Percentiles rank a stretch among this genome's conserved stretches.
phyloP scores from a whole-genome alignment of 2,797 vertebrate genomes.

The Cryptoprocta ferox region DNA sequence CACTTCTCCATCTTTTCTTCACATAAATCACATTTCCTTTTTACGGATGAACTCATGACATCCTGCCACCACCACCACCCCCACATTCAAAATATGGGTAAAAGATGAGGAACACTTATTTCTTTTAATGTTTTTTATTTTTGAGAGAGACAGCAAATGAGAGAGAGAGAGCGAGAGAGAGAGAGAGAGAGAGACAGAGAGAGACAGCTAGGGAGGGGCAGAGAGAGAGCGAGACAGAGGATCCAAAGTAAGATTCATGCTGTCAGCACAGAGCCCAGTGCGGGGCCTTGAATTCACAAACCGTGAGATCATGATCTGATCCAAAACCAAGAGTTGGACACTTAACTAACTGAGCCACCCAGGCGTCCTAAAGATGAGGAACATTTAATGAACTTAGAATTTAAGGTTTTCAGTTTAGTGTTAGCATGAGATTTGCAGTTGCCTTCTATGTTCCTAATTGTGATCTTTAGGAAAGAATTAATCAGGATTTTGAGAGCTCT shows the following conservation, averaged over 20 bases:
- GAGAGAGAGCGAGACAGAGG: no score
- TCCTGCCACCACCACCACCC: not conserved
- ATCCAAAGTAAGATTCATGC: no score
- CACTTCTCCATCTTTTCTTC: not conserved
- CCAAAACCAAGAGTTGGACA: no score
- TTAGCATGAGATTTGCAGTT: constrained; percentile 55
- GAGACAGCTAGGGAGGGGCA: no score
- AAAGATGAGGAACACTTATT: constrained; percentile 13
- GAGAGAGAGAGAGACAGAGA: no score
- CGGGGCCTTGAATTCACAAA: no score
- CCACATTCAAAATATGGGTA: not conserved
- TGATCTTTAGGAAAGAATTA: not conserved
- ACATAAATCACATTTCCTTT: not conserved
- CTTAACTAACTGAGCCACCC: no score
- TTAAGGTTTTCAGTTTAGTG: constrained; percentile 33
- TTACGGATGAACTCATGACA: not conserved
- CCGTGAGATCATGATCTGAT: no score
- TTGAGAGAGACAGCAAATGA: no score
- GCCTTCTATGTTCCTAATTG: constrained; percentile 5
- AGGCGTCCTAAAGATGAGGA: not conserved
- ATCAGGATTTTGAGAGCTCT: constrained; percentile 43
- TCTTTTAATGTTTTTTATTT: no score
- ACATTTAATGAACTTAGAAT: not conserved
- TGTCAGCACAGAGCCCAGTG: no score
- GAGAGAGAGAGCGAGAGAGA: no score